These are phyloP conservation scores for Cardinalis cardinalis DNA, from an alignment of 2,113 vertebrate genomes.

Conservation along the genomic window DNA sequence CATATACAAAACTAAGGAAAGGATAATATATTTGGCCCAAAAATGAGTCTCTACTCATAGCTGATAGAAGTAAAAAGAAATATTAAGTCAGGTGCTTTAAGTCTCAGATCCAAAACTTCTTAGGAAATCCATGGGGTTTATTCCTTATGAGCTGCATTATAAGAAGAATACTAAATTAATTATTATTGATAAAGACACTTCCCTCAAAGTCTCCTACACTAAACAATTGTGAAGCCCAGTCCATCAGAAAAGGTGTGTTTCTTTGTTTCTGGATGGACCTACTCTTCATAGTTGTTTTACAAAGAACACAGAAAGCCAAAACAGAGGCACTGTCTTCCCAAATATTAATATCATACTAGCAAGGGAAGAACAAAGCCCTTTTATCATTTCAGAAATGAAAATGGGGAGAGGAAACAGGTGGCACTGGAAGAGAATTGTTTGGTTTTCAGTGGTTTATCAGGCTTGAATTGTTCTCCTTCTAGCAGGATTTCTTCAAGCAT, in stretches of 20 bases:
- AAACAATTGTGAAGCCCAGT: not conserved
- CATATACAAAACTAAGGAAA: not conserved
- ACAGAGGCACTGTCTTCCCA: not conserved
- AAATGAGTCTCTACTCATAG: not conserved
- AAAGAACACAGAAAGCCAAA: not conserved
- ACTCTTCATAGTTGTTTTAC: not conserved
- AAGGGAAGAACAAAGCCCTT: not conserved
- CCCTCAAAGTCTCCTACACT: not conserved
- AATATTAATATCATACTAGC: not conserved
- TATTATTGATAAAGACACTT: not conserved
- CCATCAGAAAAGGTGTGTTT: not conserved
- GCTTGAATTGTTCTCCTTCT: not conserved
- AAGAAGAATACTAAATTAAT: not conserved
- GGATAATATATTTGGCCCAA: not conserved
- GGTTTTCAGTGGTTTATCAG: not conserved
- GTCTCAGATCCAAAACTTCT: not conserved
- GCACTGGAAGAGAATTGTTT: not conserved
- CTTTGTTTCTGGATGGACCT: not conserved
- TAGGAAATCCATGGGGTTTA: not conserved
- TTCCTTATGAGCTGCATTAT: not conserved
- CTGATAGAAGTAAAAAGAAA: not conserved
- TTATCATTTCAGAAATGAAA: not conserved
- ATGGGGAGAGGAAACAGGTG: not conserved
- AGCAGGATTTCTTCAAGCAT: not conserved
- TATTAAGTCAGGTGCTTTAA: not conserved